Base-by-base conservation (phyloP, 2,888 invertebrate species). In the Rhodophaea formosa region DNA sequence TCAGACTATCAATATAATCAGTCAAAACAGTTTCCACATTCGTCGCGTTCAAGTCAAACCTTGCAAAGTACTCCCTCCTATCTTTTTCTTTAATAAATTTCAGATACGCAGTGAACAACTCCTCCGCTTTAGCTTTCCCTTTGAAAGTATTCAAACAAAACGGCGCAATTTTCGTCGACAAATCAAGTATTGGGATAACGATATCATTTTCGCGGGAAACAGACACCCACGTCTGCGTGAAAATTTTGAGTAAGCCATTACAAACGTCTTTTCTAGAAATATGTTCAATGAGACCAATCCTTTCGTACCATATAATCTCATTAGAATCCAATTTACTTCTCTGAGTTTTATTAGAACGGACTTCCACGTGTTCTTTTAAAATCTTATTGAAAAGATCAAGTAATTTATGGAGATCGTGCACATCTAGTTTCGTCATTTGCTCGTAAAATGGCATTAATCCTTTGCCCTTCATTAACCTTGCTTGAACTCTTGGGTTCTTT, bases 361-460 rank as follows among this genome's bases (percentile, higher is more conserved):
- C 77, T 30, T 60, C 58, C 1, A 85, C 35, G 66, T 90, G 90
- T 58, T 90, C 89, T 15, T 72, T 71, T 1, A 89, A 42, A 52
- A 90, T 79, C n/a, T 62, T 81, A 66, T 84, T 85, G 15, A 89
- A 87, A 0, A 90, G 63, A 8, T 82, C 77, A 6, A 90, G 59
- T 12, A 87, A 64, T 1, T 66, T 75, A 23, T 74, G 62, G 7
- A 84, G 69, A 0, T 72, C 73, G 0, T 70, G 64, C 0, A 67
- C 60, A 12, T 86, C 84, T 14, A 89, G 58, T 55, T 82, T 80
- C 0, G 69, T 16, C 0, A 86, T 67, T 66, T 88, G 86, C 0
- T 76, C 43, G 56, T 89, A 89, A 60, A 90, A 88, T 0, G 82
- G 78, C 46, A 82, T 79, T 0, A 90, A 57, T 0, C 89, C 88